Evolutionary conservation across 2,888 invertebrate species (phyloP).

Genomic region (Gari tellinella): DNA sequence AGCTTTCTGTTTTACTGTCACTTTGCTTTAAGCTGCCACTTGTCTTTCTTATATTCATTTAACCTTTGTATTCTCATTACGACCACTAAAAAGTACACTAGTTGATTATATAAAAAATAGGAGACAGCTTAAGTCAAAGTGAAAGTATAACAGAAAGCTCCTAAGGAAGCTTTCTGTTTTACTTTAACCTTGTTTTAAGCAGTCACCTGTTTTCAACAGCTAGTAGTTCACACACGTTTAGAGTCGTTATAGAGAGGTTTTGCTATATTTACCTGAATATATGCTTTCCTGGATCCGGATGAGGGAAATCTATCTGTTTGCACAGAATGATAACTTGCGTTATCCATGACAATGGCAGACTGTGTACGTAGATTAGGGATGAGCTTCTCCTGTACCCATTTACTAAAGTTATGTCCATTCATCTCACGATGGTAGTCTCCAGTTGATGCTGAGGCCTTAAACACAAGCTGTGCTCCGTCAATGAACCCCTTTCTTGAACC

Average conservation of each 20-base stretch:
- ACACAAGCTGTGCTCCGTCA: slow-evolving; percentile 3
- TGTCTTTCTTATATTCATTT: too few relatives aligned
- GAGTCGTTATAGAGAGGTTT: not conserved
- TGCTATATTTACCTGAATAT: too few relatives aligned
- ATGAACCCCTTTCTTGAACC: slow-evolving; percentile 18
- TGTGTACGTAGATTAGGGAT: slow-evolving; percentile 14
- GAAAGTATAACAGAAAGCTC: not conserved
- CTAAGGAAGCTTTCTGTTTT: not conserved
- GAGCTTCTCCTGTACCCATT: slow-evolving; percentile 8
- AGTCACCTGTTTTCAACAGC: too few relatives aligned
- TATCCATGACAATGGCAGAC: slow-evolving; percentile 22
- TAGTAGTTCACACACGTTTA: not conserved
- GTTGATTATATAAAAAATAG: too few relatives aligned
- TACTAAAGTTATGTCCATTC: slow-evolving; percentile 18
- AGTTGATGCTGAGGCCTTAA: slow-evolving; percentile 11
- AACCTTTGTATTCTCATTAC: too few relatives aligned
- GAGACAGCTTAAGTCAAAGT: not conserved
- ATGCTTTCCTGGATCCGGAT: slow-evolving; percentile 21
- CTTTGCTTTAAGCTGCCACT: too few relatives aligned
- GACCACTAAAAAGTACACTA: too few relatives aligned
- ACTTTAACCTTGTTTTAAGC: too few relatives aligned
- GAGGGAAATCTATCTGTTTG: slow-evolving; percentile 14
- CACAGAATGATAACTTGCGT: slow-evolving; percentile 25
- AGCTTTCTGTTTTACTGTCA: too few relatives aligned
- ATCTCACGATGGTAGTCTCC: slow-evolving; percentile 27